Evolutionary conservation across 2,113 vertebrate genomes (phyloP), one percentile per base, ranked within the genome.

Genomic region (Tupaia chinensis): DNA sequence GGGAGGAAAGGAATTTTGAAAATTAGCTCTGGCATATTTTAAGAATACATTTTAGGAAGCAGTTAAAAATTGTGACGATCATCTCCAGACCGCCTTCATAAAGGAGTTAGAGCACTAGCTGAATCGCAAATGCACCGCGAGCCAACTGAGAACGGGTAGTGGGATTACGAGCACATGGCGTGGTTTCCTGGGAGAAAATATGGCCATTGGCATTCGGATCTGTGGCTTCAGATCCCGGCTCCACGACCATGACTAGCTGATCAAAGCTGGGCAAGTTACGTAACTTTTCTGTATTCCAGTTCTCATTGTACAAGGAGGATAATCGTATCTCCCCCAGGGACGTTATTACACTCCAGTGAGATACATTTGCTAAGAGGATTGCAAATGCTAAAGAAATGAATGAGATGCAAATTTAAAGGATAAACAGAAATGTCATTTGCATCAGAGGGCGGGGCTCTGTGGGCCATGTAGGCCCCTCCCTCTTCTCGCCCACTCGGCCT

Each of bases 31-130:
- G 15, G 65, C 79, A 69, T 89, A 85, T 78, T 87, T 94, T 89
- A 89, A 63, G 78, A 91, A 95, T 79, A 70, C 86, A 86, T 83
- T 89, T 95, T 91, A 91, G 69, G 78, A 88, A 96, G 56, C 9
- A 54, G 44, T 91, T 95, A 89, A 89, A 95, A 91, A 87, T 72
- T 44, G 19, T 85, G 70, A 92, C 20, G 20, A 70, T 79, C 86
- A 95, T 15, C 63, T 85, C 25, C 29, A 76, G 84, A 87, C 74
- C 56, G 80, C 95, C 84, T 94, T 80, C 72, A 69, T 1, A 77
- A 60, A 90, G 23, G 56, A 76, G 69, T 69, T 34, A 70, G 82
- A 94, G 80, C 66, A 89, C 73, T 53, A 65, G 23, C 56, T 89
- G 34, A 90, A 74, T 92, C 96, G 90, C 92, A 91, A 93, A 70